These are phyloP conservation scores for Diplosoma virens DNA, from an alignment of 23 tunicate genomes.

Conservation along the genomic window DNA sequence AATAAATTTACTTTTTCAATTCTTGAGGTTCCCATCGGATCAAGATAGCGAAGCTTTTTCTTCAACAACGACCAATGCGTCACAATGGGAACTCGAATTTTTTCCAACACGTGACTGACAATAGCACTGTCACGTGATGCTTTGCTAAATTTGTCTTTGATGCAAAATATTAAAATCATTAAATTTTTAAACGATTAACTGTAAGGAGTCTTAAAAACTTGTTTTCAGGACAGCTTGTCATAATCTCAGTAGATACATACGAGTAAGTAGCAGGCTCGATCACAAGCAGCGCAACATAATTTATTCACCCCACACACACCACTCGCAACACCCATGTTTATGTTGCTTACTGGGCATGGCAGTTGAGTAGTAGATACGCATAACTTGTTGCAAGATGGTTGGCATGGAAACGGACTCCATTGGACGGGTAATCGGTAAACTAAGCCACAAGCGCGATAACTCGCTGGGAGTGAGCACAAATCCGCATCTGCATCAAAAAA, in stretches of 20 bases:
- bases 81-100: conserved; percentile 61
- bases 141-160: conserved; percentile 66
- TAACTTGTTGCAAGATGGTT: conserved; percentile 63
- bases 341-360: conserved; percentile 63
- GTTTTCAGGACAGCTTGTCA: too few relatives aligned
- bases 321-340: too few relatives aligned
- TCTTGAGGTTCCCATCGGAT: conserved; percentile 95
- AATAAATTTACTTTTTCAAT: conserved; percentile 86
- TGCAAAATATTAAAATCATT: too few relatives aligned
- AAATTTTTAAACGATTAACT: too few relatives aligned
- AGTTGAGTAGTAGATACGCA: conserved; percentile 61
- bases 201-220: too few relatives aligned
- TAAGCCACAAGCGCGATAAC: conserved; percentile 73
- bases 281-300: too few relatives aligned
- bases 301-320: too few relatives aligned
- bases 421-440: conserved; percentile 88
- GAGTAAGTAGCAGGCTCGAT: too few relatives aligned
- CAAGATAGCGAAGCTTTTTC: conserved; percentile 70
- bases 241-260: too few relatives aligned
- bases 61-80: conserved; percentile 71
- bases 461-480: conserved; percentile 86
- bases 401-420: conserved; percentile 88
- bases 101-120: conserved; percentile 66
- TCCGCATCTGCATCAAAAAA: conserved; percentile 53
- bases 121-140: conserved; percentile 54